Evolutionary conservation across 2,113 vertebrate genomes (phyloP).

Genomic region (Pipa parva): DNA sequence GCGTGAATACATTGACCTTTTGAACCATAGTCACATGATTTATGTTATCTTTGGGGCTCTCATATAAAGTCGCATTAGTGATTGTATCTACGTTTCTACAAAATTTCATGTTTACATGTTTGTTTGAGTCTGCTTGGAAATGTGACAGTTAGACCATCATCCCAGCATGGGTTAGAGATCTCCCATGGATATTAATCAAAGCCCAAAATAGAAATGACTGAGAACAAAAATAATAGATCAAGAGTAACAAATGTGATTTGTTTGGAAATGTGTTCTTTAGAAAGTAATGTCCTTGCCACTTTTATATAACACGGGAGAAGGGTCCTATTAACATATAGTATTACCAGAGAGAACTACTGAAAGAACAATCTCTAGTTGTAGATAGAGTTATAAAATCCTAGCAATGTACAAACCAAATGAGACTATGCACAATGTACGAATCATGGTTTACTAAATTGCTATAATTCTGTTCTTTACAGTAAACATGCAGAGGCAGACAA

Average conservation of each 20-base stretch:
- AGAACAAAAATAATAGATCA: constrained; percentile 4
- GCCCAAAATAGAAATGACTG: constrained; percentile 18
- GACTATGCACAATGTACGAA: not conserved
- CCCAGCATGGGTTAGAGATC: not conserved
- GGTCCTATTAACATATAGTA: not conserved
- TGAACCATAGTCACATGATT: not conserved
- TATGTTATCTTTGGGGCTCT: not conserved
- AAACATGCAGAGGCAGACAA: not conserved
- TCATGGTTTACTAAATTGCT: not conserved
- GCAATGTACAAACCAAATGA: not conserved
- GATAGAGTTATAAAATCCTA: too few species aligned
- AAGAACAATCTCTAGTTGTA: too few species aligned
- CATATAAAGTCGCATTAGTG: not conserved
- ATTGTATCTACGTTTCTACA: not conserved
- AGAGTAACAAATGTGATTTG: not conserved
- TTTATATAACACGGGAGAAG: not conserved
- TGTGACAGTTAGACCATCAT: constrained; percentile 3
- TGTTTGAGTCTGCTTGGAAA: constrained; percentile 3
- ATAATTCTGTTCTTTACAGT: constrained; percentile 1
- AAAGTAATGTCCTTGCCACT: not conserved
- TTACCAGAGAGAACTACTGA: not conserved
- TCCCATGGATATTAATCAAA: constrained; percentile 23
- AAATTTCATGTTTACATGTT: not conserved
- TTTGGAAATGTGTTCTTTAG: not conserved
- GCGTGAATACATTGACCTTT: too few species aligned